A percentile compares a stretch with the other conserved stretches of the same genome.
Conservation (phyloP, 1,140 invertebrate species). For the Oscheius sp. region DNA sequence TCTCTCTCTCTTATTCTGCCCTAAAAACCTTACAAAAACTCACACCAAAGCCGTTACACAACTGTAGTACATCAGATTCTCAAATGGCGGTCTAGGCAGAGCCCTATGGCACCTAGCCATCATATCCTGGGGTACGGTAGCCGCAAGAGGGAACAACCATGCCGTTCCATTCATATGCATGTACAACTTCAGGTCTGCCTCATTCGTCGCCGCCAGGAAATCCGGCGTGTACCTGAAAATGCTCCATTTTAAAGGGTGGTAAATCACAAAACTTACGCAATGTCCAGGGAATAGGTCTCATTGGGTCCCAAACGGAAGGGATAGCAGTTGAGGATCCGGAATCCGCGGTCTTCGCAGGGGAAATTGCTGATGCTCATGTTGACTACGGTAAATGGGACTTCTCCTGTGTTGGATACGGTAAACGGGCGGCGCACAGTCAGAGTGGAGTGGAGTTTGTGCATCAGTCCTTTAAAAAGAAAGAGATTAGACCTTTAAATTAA, state of each 20-base stretch:
- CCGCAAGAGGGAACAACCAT: slow-evolving; percentile 76
- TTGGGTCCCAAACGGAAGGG: slow-evolving; percentile 79
- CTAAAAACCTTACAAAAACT: too few species aligned
- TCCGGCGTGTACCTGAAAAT: slow-evolving; percentile 77
- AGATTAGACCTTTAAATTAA: background rate
- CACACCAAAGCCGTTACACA: slow-evolving; percentile 63
- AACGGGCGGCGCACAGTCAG: slow-evolving; percentile 80
- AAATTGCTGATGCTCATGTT: slow-evolving; percentile 75
- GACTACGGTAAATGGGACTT: slow-evolving; percentile 68
- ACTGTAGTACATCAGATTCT: slow-evolving; percentile 72
- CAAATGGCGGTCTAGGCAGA: slow-evolving; percentile 77
- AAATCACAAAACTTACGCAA: slow-evolving; percentile 67
- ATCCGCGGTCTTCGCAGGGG: slow-evolving; percentile 81
- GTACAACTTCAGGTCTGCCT: slow-evolving; percentile 66
- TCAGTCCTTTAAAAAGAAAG: slow-evolving; percentile 62
- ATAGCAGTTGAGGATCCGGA: slow-evolving; percentile 78
- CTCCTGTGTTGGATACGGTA: slow-evolving; percentile 81
- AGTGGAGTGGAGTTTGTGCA: slow-evolving; percentile 68
- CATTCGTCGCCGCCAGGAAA: slow-evolving; percentile 79
- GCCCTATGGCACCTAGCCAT: slow-evolving; percentile 73
- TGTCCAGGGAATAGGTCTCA: slow-evolving; percentile 78
- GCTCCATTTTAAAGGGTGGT: background rate
- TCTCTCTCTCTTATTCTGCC: too few species aligned
- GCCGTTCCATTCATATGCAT: slow-evolving; percentile 66
- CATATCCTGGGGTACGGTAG: slow-evolving; percentile 73